Conservation (phyloP, 2,888 invertebrate species). For the Tipula confusa region DNA sequence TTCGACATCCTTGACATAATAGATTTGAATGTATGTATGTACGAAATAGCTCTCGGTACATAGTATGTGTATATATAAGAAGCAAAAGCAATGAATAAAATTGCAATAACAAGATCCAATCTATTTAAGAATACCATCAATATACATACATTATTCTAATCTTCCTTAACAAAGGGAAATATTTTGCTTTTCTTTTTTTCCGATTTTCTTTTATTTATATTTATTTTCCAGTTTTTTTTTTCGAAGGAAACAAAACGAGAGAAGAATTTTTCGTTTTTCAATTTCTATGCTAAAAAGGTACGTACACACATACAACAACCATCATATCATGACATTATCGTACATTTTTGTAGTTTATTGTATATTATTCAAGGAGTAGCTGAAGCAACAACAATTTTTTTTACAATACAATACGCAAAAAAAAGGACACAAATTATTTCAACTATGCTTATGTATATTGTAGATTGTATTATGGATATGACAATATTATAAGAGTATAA, state of each 20-base stretch:
- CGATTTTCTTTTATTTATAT: not conserved
- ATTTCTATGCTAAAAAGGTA: constrained; percentile 25
- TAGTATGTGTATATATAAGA: not conserved
- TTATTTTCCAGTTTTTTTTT: not conserved
- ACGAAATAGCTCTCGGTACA: not conserved
- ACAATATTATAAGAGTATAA: not conserved
- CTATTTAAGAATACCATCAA: constrained; percentile 25
- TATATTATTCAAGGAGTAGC: constrained; percentile 4
- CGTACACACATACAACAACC: not conserved
- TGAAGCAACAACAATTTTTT: not conserved
- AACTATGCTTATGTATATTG: not conserved
- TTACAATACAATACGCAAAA: no score
- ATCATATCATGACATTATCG: constrained; percentile 12
- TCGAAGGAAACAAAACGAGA: not conserved
- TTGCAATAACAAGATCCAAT: constrained; percentile 25
- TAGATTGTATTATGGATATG: not conserved
- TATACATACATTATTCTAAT: constrained; percentile 25
- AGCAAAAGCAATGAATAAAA: constrained; percentile 25
- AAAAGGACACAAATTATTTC: not conserved
- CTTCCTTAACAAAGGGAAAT: constrained; percentile 12
- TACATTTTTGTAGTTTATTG: constrained; percentile 20
- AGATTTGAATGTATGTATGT: not conserved
- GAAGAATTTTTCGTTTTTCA: constrained; percentile 25
- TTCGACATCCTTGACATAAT: constrained; percentile 20
- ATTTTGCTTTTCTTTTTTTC: not conserved